Conservation (phyloP, 2,797 vertebrate genomes). For the Mycteria americana region DNA sequence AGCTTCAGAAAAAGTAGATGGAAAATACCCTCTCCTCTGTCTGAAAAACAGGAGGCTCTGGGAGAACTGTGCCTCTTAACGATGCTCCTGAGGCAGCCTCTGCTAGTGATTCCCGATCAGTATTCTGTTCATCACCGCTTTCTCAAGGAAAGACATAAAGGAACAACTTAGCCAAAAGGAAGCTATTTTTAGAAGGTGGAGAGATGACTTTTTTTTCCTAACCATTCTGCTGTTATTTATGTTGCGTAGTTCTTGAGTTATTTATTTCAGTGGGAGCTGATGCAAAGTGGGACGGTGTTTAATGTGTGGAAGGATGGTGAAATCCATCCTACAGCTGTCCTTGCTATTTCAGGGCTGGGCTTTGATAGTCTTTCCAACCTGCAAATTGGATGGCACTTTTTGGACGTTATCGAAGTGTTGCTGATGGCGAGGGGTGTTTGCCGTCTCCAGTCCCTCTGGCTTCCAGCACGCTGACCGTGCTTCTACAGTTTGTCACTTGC, state of each 20-base stretch:
- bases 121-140: constrained; percentile 6
- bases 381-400: background rate
- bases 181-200: constrained; percentile 44
- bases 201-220: background rate
- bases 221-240: constrained; percentile 55
- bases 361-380: background rate
- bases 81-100: background rate
- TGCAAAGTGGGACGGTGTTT: constrained; percentile 30
- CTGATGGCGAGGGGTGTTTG: background rate
- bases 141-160: constrained; percentile 42
- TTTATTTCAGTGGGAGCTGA: constrained; percentile 38
- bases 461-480: background rate
- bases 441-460: background rate
- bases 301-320: background rate
- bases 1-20: background rate
- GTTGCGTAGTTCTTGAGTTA: constrained; percentile 22
- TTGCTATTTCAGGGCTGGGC: constrained; percentile 15
- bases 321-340: constrained; percentile 44
- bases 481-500: background rate
- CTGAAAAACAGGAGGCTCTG: background rate
- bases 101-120: background rate
- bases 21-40: background rate
- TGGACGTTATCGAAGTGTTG: background rate
- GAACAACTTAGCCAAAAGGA: constrained; percentile 44
- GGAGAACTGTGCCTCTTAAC: background rate